These are phyloP conservation scores for Mesopsocus fuscifrons DNA, from an alignment of 2,888 invertebrate genomes.

Conservation along the genomic window DNA sequence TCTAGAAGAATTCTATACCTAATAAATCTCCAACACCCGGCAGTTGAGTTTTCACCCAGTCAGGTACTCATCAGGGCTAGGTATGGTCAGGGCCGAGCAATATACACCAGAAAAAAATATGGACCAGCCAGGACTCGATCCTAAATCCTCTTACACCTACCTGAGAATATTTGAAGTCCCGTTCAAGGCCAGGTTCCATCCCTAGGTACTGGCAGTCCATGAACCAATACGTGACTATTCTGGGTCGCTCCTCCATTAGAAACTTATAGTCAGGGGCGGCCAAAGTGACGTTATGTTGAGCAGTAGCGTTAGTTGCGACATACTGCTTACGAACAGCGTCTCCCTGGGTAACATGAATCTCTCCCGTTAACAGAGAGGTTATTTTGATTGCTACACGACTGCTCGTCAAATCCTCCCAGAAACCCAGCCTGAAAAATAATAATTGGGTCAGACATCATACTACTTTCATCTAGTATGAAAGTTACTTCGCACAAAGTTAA, in stretches of 20 bases:
- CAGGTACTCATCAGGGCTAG: too few species aligned
- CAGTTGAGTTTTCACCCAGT: too few species aligned
- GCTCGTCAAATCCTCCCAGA: neutral
- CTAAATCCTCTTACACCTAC: too few species aligned
- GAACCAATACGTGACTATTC: constrained; percentile 54
- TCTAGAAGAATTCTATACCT: too few species aligned
- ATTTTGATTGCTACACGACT: neutral
- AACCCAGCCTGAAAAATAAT: neutral
- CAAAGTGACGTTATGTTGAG: neutral
- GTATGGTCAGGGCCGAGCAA: too few species aligned
- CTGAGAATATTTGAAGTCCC: too few species aligned
- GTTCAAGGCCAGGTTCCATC: constrained; percentile 36
- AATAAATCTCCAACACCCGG: too few species aligned
- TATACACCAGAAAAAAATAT: too few species aligned
- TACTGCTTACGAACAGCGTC: neutral
- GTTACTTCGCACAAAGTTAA: too few species aligned
- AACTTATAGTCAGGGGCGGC: neutral
- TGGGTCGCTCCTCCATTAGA: constrained; percentile 13
- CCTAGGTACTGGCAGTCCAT: constrained; percentile 54
- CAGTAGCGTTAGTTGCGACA: neutral
- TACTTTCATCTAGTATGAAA: too few species aligned
- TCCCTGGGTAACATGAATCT: neutral
- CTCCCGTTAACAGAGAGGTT: neutral
- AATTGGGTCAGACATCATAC: too few species aligned
- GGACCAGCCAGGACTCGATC: too few species aligned